Conservation (phyloP, 2,113 vertebrate species). For the Campylorhamphus procurvoides region DNA sequence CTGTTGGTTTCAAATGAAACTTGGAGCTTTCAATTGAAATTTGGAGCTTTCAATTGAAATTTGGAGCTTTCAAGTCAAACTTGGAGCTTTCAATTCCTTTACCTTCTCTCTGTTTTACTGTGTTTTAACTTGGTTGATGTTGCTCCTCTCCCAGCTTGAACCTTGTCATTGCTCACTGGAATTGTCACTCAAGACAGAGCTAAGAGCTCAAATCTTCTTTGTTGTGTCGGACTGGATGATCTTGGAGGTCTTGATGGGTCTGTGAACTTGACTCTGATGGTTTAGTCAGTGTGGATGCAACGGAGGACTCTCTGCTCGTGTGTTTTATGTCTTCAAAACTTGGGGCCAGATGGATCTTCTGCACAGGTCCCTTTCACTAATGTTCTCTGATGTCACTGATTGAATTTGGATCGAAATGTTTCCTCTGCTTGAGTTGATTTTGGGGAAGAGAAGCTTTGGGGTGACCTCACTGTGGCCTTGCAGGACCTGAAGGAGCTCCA, state of each 20-base stretch:
- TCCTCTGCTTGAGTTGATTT: neutral
- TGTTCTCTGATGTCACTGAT: neutral
- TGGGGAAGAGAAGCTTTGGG: neutral
- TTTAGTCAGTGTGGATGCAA: neutral
- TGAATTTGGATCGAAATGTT: neutral
- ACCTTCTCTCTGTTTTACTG: neutral
- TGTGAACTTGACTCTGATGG: neutral
- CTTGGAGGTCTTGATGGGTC: neutral
- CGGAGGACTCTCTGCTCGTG: neutral
- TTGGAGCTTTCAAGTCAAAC: neutral
- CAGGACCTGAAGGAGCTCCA: neutral
- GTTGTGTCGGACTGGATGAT: neutral
- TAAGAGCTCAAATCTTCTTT: neutral
- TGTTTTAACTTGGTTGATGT: neutral
- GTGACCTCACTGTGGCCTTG: fast-evolving
- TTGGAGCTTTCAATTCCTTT: neutral
- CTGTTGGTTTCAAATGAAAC: neutral
- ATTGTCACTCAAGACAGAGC: fast-evolving
- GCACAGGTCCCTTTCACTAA: neutral
- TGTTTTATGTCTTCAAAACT: neutral
- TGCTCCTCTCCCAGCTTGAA: neutral
- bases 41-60: neutral
- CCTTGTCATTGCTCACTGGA: neutral
- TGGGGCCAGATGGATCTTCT: neutral
- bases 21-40: neutral